Evolutionary conservation across 2,113 vertebrate species (phyloP), one percentile per base, ranked within the genome.

Genomic region (Plotosus lineatus): DNA sequence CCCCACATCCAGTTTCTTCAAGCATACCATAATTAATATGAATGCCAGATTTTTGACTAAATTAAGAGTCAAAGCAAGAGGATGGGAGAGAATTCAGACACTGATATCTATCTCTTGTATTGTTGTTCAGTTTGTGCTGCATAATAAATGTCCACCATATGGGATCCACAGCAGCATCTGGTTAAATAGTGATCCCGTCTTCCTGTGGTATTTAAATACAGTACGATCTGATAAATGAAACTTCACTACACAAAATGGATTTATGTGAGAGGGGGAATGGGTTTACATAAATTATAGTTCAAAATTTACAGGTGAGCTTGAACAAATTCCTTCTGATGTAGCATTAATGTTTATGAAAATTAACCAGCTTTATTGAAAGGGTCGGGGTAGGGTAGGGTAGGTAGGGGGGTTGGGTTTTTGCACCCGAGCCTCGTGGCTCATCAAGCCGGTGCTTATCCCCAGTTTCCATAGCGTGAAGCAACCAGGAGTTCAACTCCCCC

Each of bases 11-110:
- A 74, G 46, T 46, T n/a, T 77, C 48, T 63, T 65, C 46, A 71
- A 72, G 40, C 61, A 73, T 74, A 82, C 53, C 46, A 8, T 55
- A 75, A 80, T 86, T 80, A 75, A 80, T 8, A 28, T 23, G 51
- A 85, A 71, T 31, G 78, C 51, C 65, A 21, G 38, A 66, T 72
- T 80, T 79, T 26, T 1, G 4, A 44, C 38, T n/a, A n/a, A 28
- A 17, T 28, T 69, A 17, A 71, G 26, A 48, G 5, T 31, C n/a
- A 31, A 33, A 19, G 8, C 15, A 19, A 50, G 26, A 21, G 69
- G 15, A 31, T 21, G 17, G 15, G 28, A 48, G 38, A 68, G 65
- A 31, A 31, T 31, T 71, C n/a, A 28, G n/a, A 48, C n/a, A 17
- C 14, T 69, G 14, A 46, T 48, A 48, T 48, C 46, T 72, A 7